Base-by-base conservation (phyloP, 2,113 vertebrate genomes). In the Hystrix brachyura region DNA sequence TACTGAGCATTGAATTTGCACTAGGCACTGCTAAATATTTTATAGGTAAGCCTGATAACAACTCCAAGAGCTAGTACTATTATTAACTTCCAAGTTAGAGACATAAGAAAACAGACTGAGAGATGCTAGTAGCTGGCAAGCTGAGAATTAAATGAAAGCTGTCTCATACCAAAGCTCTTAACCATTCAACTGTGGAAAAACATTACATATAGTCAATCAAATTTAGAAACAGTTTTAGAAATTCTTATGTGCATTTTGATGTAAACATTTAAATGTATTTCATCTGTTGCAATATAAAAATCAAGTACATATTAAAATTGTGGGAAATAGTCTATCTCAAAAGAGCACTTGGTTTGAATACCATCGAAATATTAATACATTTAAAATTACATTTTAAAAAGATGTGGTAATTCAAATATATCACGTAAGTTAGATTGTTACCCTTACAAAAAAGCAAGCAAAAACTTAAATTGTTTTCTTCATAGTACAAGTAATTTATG, bases 151-250 rank as follows among this genome's bases (percentile, higher is more conserved):
- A 79, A 74, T 15, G 5, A 72, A 64, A 18, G 21, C 5, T 62
- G 1, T 59, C 27, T 82, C n/a, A 94, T 11, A 57, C 3, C n/a
- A 93, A 80, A 67, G 46, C 46, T 82, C 38, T 72, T 71, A 79
- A 81, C 3, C 27, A 87, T 5, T 64, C 14, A 27, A 21, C 0
- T 81, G 32, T 67, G 48, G 32, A 80, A 85, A 90, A 90, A 15
- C 27, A 76, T 5, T n/a, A 82, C 0, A 19, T 18, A 69, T 5
- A 79, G 10, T 43, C 67, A 93, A 96, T 51, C 76, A 57, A 25
- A 90, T 60, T 96, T 81, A 84, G 46, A 91, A 96, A 92, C 11
- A 91, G 34, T 83, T 89, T 64, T 94, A 57, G 15, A 81, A 81
- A 76, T 48, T 55, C 12, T n/a, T 4, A 9, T 43, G 72, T 88